Base-by-base conservation (phyloP, 2,113 vertebrate species). In the Tragelaphus buxtoni region DNA sequence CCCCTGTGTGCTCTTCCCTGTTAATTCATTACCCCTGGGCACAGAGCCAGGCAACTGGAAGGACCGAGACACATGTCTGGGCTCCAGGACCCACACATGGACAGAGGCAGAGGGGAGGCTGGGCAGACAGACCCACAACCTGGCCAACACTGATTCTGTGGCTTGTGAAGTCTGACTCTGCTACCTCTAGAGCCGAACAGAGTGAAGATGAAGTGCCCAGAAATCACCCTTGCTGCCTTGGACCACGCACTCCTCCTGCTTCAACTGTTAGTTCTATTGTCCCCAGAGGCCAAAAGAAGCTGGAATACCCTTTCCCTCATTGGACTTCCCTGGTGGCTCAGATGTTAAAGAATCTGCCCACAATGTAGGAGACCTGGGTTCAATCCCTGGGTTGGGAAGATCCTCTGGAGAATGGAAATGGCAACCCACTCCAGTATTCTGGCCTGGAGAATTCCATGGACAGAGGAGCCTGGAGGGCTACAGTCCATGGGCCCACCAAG, bases 131-230 rank as follows among this genome's bases (percentile, higher is more conserved):
- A 77, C 42, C 17, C 76, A 16, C n/a, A 8, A 28, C 47, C 7
- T 30, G 56, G 91, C 39, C 1, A 0, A 55, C 0, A 0, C 56
- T 13, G 0, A 1, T 30, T 28, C 35, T 79, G 16, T 5, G 51
- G 39, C n/a, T 5, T 7, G 35, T 5, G 72, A 53, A 28, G 53
- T 6, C 72, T 1, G 8, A 17, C 6, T 90, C 60, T 7, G 49
- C 81, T 32, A 1, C 5, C 9, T 7, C 18, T 9, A 92, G 4
- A n/a, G 72, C 45, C 53, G 47, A 85, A 45, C 47, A 20, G 2
- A 14, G 35, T 53, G 28, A 72, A 69, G 58, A 42, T 22, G 14
- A 56, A 83, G 45, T 5, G 2, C 28, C 55, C 51, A 55, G 13
- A 58, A 56, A 32, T 45, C 60, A 72, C 13, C 53, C 65, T 55